Conservation (phyloP, 2,888 invertebrate species). For the Zonitis immaculata region DNA sequence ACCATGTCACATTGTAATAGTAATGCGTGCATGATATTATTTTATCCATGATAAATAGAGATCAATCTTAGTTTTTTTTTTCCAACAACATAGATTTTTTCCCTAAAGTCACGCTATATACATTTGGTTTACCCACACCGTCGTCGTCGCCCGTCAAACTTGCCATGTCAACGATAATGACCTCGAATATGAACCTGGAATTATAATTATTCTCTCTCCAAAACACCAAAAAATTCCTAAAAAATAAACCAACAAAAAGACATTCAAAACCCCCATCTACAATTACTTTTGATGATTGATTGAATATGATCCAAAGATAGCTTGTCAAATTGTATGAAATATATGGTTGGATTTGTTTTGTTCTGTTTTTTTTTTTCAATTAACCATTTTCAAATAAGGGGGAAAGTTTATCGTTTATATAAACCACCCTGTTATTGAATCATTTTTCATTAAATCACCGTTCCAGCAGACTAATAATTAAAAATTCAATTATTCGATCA, state of each 20-base stretch:
- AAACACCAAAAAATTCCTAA: too few relatives aligned
- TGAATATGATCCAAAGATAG: not conserved
- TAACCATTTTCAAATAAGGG: too few relatives aligned
- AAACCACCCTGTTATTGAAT: not conserved
- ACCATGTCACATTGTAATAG: slow-evolving; percentile 14
- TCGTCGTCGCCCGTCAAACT: slow-evolving; percentile 8
- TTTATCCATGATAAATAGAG: slow-evolving; percentile 26
- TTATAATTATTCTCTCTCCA: too few relatives aligned
- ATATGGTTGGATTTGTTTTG: too few relatives aligned
- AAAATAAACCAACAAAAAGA: not conserved
- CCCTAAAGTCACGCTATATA: slow-evolving; percentile 17
- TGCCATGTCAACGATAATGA: slow-evolving; percentile 18
- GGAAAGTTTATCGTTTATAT: too few relatives aligned
- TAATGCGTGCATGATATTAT: slow-evolving; percentile 25
- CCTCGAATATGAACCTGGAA: slow-evolving; percentile 14
- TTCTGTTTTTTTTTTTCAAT: too few relatives aligned
- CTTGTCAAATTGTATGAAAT: not conserved
- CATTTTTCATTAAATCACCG: not conserved
- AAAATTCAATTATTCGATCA: not conserved
- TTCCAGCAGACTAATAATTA: not conserved
- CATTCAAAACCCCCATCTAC: not conserved
- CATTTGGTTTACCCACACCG: slow-evolving; percentile 2
- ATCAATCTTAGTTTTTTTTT: slow-evolving; percentile 23
- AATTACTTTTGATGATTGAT: not conserved
- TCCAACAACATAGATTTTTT: slow-evolving; percentile 18